Evolutionary conservation across 2,113 vertebrate species (phyloP), one percentile per base, ranked within the genome.

Genomic region (Xyliphius kryptos): DNA sequence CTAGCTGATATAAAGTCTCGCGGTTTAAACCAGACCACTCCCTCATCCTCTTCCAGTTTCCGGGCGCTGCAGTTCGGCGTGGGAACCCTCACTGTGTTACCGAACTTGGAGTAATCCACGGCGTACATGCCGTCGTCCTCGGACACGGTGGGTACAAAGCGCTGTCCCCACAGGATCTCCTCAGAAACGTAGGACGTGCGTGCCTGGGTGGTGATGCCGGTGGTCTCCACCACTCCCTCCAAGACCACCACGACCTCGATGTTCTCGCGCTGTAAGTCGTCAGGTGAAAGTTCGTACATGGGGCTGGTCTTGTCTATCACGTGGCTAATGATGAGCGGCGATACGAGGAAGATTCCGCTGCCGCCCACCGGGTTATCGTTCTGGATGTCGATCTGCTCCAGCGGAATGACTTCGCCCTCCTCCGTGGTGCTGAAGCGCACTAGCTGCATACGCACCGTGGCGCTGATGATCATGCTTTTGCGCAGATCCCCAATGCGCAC

Each of bases 381-480:
- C 67, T 89, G 89, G 79, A 99, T 93, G 78, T 99, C 96, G 17
- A 97, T 86, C 83, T 99, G 96, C 82, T 97, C 88, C 75, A 99
- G 87, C 8, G 96, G 96, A 16, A 95, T 80, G 56, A 97, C 80
- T 68, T 99, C 95, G 0, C 96, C 95, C 76, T 99, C 96, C 0
- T 80, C 77, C 9, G 92, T 95, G 60, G 87, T 76, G 44, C 83
- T 90, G 76, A 86, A 89, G 71, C 86, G 82, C 9, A 96, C 93
- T 82, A 97, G 91, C 77, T 99, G 95, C 94, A 98, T 91, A 77
- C 87, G 90, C 77, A 99, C 91, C 81, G 90, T 91, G 84, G 96
- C 96, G 1, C 93, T 93, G 81, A 99, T 97, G 83, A 99, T 98
- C 95, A 99, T 98, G 80, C 94, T 97, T 57, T 97, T 98, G 49